Evolutionary conservation across 1,140 invertebrate genomes (phyloP).

Genomic region (Sarcophaga bullata): DNA sequence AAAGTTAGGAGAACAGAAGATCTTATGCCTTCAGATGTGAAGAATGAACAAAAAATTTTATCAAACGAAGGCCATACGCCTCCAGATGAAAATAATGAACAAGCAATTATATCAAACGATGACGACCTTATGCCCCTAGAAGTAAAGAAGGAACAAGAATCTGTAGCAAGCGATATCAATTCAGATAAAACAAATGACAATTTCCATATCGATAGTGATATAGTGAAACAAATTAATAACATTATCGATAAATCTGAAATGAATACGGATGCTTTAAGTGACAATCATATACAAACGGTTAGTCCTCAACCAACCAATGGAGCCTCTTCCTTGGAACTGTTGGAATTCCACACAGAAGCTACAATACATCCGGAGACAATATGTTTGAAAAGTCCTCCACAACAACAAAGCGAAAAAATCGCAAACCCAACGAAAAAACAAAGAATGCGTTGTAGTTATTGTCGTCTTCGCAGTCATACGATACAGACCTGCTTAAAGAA

Average conservation of each 20-base stretch:
- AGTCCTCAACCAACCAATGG: too few relatives aligned
- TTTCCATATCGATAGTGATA: constrained; percentile 20
- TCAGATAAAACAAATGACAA: background rate
- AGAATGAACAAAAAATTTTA: background rate
- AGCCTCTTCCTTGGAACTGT: background rate
- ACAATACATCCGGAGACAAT: background rate
- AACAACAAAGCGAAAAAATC: background rate
- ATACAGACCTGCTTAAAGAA: background rate
- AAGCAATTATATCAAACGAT: background rate
- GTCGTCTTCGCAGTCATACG: background rate
- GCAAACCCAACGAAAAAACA: background rate
- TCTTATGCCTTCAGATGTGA: constrained; percentile 8
- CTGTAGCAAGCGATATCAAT: background rate
- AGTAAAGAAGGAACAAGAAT: background rate
- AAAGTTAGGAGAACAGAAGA: constrained; percentile 22
- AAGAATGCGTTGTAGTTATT: constrained; percentile 10
- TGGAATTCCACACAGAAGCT: background rate
- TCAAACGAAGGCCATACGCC: background rate
- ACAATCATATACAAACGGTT: background rate
- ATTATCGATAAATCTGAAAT: constrained; percentile 29
- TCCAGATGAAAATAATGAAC: background rate
- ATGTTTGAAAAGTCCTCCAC: background rate
- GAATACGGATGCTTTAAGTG: background rate
- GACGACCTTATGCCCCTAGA: background rate
- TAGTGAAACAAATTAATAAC: constrained; percentile 31